Conservation (phyloP, 2,888 invertebrate genomes). For the Acrobasis repandana region DNA sequence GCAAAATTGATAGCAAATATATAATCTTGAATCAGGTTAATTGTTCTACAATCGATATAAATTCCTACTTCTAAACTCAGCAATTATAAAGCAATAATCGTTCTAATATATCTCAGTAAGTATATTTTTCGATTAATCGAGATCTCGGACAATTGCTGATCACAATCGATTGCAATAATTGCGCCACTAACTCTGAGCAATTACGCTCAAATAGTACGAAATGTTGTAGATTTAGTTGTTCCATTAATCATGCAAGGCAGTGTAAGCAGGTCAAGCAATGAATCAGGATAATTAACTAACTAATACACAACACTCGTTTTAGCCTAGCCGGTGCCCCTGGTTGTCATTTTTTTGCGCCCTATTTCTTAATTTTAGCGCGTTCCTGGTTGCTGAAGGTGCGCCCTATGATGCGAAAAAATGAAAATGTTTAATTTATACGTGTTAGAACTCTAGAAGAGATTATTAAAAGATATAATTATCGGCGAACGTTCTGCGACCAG, state of each 20-base stretch:
- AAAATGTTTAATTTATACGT: too few relatives aligned
- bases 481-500: too few relatives aligned
- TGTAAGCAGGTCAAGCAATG: constrained; percentile 65
- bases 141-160: constrained; percentile 32
- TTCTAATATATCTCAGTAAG: constrained; percentile 9
- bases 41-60: background rate
- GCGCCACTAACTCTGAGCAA: constrained; percentile 46
- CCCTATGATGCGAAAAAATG: too few relatives aligned
- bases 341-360: too few relatives aligned
- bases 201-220: constrained; percentile 57
- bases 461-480: too few relatives aligned
- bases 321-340: too few relatives aligned
- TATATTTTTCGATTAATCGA: constrained; percentile 18
- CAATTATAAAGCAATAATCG: constrained; percentile 20
- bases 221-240: constrained; percentile 55
- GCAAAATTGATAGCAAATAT: background rate
- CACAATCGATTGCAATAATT: constrained; percentile 48
- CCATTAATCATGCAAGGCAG: constrained; percentile 67
- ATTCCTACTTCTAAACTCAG: constrained; percentile 12
- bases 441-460: too few relatives aligned
- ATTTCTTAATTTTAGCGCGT: too few relatives aligned
- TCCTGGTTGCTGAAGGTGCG: too few relatives aligned
- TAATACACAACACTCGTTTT: constrained; percentile 46
- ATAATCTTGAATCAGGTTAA: background rate
- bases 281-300: constrained; percentile 74